Conservation (phyloP, 2,888 invertebrate genomes). For the Lepidonotus clava region DNA sequence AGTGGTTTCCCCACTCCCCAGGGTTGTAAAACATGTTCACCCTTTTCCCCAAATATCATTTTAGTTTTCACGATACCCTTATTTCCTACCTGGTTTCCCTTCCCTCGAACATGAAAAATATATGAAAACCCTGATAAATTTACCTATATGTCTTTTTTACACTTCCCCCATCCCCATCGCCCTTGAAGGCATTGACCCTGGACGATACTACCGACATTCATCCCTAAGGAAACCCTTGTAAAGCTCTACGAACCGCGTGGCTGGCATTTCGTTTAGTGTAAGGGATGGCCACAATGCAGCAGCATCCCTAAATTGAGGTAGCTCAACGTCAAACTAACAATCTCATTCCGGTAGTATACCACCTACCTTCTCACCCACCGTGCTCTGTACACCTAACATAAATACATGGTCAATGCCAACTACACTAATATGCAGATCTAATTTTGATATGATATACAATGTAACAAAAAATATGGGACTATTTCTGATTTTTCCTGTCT, state of each 20-base stretch:
- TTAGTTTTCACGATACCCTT: too few relatives aligned
- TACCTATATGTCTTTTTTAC: too few relatives aligned
- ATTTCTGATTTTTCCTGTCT: neutral
- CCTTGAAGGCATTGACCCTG: too few relatives aligned
- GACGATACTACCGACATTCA: too few relatives aligned
- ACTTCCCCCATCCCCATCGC: too few relatives aligned
- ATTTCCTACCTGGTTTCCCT: too few relatives aligned
- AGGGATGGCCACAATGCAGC: constrained; percentile 3
- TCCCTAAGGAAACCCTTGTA: neutral
- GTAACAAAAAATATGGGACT: neutral
- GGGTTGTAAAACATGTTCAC: too few relatives aligned
- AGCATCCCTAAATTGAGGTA: constrained; percentile 29
- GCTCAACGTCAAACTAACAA: constrained; percentile 38
- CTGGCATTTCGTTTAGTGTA: neutral
- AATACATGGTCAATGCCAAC: neutral
- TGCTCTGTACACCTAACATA: constrained; percentile 32
- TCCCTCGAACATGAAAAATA: too few relatives aligned
- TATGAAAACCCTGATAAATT: too few relatives aligned
- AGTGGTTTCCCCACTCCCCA: neutral
- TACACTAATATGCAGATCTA: neutral
- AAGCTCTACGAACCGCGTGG: constrained; percentile 27
- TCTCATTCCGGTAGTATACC: constrained; percentile 8
- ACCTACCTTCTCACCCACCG: neutral
- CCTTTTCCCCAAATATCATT: too few relatives aligned
- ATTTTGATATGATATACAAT: neutral